Conservation (phyloP, 2,113 vertebrate species). For the Centrocercus urophasianus region DNA sequence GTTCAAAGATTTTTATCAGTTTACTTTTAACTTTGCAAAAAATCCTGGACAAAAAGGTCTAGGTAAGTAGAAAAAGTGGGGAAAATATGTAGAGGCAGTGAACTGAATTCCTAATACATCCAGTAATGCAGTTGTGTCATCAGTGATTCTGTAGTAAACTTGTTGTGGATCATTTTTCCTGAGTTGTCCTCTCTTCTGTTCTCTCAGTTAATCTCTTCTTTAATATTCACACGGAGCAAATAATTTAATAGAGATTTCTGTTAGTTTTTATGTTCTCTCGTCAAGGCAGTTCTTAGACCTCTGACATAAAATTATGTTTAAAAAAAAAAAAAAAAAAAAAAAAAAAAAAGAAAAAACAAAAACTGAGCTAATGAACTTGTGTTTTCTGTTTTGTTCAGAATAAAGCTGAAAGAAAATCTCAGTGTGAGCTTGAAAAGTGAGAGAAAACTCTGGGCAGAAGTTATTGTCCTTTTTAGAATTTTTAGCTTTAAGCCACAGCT, state of each 20-base stretch:
- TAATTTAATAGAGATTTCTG: not conserved
- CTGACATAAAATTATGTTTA: not conserved
- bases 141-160: not conserved
- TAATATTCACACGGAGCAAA: not conserved
- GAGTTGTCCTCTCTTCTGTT: not conserved
- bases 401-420: not conserved
- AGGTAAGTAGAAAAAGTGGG: constrained; percentile 79
- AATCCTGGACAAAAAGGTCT: constrained; percentile 96
- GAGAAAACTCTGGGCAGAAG: not conserved
- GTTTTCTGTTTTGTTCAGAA: not conserved
- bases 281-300: not conserved
- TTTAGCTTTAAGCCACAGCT: not conserved
- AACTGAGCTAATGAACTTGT: not conserved
- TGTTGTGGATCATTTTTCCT: not conserved
- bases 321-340: not conserved
- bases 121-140: not conserved
- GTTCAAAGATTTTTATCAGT: constrained; percentile 97
- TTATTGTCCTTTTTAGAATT: not conserved
- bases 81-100: not conserved
- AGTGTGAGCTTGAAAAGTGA: rapidly evolving
- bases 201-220: not conserved
- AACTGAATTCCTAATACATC: not conserved
- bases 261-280: not conserved
- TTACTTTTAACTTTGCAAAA: constrained; percentile 97
- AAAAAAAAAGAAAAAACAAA: not conserved